These are phyloP conservation scores for Sanderia malayensis DNA, from an alignment of 30 jellyfish, hydroid and myxozoan genomes.

Conservation along the genomic window DNA sequence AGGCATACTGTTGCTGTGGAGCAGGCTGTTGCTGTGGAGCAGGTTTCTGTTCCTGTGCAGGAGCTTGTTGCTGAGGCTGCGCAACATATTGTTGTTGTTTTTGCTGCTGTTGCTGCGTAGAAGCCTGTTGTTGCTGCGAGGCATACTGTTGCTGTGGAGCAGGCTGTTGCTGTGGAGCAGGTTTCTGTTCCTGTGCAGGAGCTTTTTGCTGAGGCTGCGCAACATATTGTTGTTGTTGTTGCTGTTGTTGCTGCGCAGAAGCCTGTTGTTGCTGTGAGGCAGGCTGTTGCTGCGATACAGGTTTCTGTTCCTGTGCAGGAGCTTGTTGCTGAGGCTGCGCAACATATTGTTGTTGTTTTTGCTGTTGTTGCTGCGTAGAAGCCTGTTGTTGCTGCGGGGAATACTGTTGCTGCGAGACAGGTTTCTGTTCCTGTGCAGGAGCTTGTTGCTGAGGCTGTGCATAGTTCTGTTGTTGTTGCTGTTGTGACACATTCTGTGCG, in stretches of 20 bases:
- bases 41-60: conserved; percentile 15
- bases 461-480: background rate
- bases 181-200: conserved; percentile 23
- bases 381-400: conserved; percentile 10
- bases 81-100: conserved; percentile 7
- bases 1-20: background rate
- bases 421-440: background rate
- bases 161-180: conserved; percentile 28
- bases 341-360: conserved; percentile 7
- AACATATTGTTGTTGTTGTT: conserved; percentile 10
- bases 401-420: conserved; percentile 8
- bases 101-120: conserved; percentile 22
- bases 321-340: conserved; percentile 12
- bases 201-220: background rate
- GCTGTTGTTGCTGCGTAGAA: conserved; percentile 19
- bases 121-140: conserved; percentile 8
- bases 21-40: conserved; percentile 24
- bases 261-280: background rate
- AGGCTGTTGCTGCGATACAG: conserved; percentile 2
- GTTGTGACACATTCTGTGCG: background rate
- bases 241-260: conserved; percentile 13
- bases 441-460: background rate
- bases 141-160: conserved; percentile 18
- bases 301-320: conserved; percentile 4
- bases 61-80: conserved; percentile 7